phyloP scores from a whole-genome alignment of 2,113 vertebrate species.

The Tragelaphus strepsiceros region DNA sequence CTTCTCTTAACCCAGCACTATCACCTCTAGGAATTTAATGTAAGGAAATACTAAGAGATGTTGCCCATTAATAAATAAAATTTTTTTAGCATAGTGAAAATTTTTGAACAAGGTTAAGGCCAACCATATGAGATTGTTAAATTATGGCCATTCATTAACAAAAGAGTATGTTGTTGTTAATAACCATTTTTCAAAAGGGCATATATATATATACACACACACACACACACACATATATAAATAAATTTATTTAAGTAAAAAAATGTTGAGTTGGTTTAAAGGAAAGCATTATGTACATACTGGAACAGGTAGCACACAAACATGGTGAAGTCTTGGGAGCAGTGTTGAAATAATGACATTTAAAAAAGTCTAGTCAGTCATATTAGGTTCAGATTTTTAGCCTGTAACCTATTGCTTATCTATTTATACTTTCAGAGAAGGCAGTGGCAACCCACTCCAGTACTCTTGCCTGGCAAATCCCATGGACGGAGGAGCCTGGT shows the following conservation, averaged over 20 bases:
- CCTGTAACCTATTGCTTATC: background rate
- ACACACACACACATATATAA: background rate
- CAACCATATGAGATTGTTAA: background rate
- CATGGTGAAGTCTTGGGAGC: background rate
- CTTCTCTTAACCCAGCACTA: background rate
- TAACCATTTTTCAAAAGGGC: background rate
- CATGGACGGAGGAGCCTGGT: no score
- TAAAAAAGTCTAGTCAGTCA: background rate
- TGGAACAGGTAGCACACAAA: background rate
- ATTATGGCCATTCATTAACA: background rate
- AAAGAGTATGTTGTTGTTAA: background rate
- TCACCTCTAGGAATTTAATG: background rate
- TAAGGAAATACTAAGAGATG: background rate
- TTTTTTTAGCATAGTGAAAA: background rate
- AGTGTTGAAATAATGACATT: background rate
- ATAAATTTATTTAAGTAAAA: background rate
- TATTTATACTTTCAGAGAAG: background rate
- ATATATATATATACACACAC: background rate
- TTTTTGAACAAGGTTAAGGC: background rate
- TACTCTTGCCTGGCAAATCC: no score
- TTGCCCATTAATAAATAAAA: background rate
- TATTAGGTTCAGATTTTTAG: background rate
- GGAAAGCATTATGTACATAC: background rate
- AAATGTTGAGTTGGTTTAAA: background rate
- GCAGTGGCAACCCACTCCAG: no score